These are phyloP conservation scores for Atlantisia rogersi DNA, from an alignment of 2,113 vertebrate species.

Conservation along the genomic window DNA sequence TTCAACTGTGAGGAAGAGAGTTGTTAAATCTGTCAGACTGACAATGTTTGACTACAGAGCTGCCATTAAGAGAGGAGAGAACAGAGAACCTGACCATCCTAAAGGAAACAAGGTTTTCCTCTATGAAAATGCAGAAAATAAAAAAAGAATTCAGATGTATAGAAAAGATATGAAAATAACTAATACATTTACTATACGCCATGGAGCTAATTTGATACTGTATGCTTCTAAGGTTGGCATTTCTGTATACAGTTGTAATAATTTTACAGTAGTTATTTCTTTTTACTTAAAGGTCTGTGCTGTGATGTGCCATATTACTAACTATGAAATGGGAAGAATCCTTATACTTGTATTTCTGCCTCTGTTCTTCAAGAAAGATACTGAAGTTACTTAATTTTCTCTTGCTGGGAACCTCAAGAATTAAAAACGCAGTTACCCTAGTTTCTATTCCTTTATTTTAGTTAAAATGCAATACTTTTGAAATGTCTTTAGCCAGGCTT, in stretches of 20 bases:
- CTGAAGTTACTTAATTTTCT: not conserved
- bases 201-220: not conserved
- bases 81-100: rapidly evolving
- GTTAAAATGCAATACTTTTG: constrained; percentile 38
- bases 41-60: not conserved
- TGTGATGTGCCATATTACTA: not conserved
- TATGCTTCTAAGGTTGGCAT: not conserved
- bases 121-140: not conserved
- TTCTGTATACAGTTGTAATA: not conserved
- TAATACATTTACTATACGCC: not conserved
- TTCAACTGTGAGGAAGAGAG: not conserved
- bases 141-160: not conserved
- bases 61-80: not conserved
- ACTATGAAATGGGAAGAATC: not conserved
- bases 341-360: not conserved
- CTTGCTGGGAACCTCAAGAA: not conserved
- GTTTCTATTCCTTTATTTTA: constrained; percentile 60
- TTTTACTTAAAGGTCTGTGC: not conserved
- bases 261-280: not conserved
- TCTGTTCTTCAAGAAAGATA: not conserved
- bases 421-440: constrained; percentile 42
- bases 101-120: not conserved
- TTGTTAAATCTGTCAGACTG: not conserved
- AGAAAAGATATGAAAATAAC: not conserved
- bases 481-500: constrained; percentile 56